Evolutionary conservation across 2,888 invertebrate species (phyloP).

Genomic region (Drosophila merina): DNA sequence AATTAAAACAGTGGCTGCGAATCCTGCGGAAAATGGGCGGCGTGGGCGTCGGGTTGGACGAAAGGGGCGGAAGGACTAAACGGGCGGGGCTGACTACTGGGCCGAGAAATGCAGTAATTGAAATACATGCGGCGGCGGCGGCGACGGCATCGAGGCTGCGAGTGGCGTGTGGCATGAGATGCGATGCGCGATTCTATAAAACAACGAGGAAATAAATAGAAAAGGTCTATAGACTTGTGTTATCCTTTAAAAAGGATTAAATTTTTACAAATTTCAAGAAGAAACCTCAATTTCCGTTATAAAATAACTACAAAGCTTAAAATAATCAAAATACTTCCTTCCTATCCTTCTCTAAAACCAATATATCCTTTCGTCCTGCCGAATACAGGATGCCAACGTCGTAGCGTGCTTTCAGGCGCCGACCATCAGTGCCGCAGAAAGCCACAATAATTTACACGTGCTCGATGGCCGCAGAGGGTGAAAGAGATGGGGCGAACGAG

Average conservation of each 20-base stretch:
- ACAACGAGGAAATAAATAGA: conserved; percentile 2
- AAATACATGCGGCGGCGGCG: conserved; percentile 70
- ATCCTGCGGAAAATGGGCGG: conserved; percentile 11
- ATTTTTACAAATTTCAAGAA: neutral
- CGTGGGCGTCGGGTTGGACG: neutral
- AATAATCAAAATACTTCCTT: neutral
- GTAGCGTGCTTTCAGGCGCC: conserved; percentile 51
- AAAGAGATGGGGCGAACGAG: neutral
- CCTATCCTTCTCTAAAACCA: neutral
- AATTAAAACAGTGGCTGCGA: conserved; percentile 65
- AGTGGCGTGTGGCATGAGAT: conserved; percentile 42
- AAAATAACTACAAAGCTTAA: neutral
- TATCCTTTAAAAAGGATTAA: conserved; percentile 1
- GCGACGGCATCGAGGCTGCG: conserved; percentile 47
- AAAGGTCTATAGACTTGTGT: neutral
- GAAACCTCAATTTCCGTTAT: too few relatives aligned
- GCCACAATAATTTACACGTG: conserved; percentile 68
- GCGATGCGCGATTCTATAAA: conserved; percentile 20
- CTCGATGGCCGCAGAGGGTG: conserved; percentile 33
- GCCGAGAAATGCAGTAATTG: conserved; percentile 75
- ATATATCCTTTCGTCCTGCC: neutral
- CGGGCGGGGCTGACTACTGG: conserved; percentile 5
- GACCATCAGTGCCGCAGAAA: conserved; percentile 41
- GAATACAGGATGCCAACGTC: conserved; percentile 30
- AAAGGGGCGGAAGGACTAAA: neutral